These are phyloP conservation scores for Gallinago stenura DNA, from an alignment of 2,797 vertebrate species.

Conservation along the genomic window DNA sequence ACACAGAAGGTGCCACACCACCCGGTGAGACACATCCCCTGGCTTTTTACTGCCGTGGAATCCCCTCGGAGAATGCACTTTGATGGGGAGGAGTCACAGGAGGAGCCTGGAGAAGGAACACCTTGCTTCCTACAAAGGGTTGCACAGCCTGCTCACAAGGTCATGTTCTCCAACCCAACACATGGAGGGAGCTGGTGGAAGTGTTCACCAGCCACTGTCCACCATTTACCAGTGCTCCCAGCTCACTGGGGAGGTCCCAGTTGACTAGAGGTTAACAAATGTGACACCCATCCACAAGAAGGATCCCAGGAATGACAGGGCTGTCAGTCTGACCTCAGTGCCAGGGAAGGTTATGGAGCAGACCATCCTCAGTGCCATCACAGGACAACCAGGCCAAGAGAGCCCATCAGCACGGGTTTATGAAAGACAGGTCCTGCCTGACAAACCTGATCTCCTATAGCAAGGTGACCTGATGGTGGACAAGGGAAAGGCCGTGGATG, in stretches of 20 bases:
- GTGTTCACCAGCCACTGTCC: not conserved
- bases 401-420: not conserved
- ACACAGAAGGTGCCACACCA: not conserved
- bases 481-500: not conserved
- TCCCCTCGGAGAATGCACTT: accelerated
- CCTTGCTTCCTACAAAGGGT: too few relatives aligned
- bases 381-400: not conserved
- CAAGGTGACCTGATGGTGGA: not conserved
- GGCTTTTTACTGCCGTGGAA: not conserved
- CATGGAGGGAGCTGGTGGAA: not conserved
- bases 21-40: not conserved
- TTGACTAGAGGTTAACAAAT: not conserved
- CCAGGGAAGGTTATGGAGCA: not conserved
- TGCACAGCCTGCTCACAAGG: accelerated
- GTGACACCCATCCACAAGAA: not conserved
- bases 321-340: not conserved
- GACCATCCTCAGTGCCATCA: not conserved
- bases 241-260: not conserved
- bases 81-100: not conserved
- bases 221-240: not conserved
- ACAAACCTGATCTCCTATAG: not conserved
- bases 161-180: not conserved
- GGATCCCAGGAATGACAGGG: not conserved
- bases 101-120: not conserved
- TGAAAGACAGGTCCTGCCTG: not conserved